Base-by-base conservation (phyloP, 23 tunicate genomes). In the Halocynthia roretzi region DNA sequence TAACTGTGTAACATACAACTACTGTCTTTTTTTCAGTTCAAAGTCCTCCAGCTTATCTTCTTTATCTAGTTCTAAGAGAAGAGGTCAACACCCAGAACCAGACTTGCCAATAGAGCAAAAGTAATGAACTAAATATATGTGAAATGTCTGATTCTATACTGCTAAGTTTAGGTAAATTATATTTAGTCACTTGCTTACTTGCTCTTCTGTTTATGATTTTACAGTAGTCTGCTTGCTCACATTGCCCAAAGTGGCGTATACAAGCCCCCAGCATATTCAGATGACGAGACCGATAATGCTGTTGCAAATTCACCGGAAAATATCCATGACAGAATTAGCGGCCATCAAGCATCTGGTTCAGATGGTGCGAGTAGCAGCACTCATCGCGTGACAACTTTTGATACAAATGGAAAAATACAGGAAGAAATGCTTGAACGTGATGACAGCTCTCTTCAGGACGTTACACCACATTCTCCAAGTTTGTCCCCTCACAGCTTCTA, bases 91-190 rank as follows among this genome's bases (percentile, higher is more conserved):
- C 40, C 71, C 60, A 7, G 78, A 74, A 6, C 78, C 78, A 56
- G 78, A 62, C 18, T 54, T 74, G n/a, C 78, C 78, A 74, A 52
- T 74, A 19, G 78, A 74, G 8, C 64, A 74, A 74, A 74, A 64
- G 78, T 74, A 54, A n/a, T 62, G 18, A n/a, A 17, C 71, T 4
- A 4, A 67, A 50, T n/a, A n/a, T 67, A n/a, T 48, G 12, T 20
- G 12, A 67, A 17, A 17, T n/a, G 1, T 31, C 44, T 31, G 5
- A 12, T 2, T 12, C 22, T 12, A 67, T 15, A 17, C 15, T 67
- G 71, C 23, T 67, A 50, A 17, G 5, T 67, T 67, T 48, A 67
- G 15, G 62, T 57, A 57, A 14, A 14, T 57, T 11, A 57, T 11
- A 57, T 57, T 11, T 57, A 57, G 12, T 60, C n/a, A 31, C 44